These are phyloP conservation scores for Cirrhinus mrigala DNA, from an alignment of 2,797 vertebrate species.

Conservation along the genomic window DNA sequence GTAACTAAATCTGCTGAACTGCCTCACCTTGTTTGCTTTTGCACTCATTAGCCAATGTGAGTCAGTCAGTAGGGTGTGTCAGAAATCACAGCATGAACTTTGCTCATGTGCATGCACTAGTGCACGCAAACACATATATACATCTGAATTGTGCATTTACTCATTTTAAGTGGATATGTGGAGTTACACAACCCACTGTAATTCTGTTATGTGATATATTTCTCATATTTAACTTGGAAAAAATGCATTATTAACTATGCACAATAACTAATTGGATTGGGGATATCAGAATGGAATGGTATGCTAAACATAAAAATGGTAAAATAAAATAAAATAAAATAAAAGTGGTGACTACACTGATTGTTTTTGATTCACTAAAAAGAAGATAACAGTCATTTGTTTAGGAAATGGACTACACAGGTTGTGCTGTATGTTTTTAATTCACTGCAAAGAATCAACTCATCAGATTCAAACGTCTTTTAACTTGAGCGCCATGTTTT, in stretches of 20 bases:
- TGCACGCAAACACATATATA: constrained; percentile 32
- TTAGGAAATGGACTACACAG: not conserved
- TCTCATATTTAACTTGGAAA: not conserved
- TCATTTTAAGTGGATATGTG: not conserved
- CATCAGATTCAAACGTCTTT: not conserved
- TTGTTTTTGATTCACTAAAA: not conserved
- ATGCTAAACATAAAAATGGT: not conserved
- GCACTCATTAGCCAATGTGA: constrained; percentile 46
- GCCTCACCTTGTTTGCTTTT: constrained; percentile 61
- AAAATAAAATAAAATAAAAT: not conserved
- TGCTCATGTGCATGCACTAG: constrained; percentile 17
- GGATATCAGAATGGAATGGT: not conserved
- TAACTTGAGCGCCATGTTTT: not conserved
- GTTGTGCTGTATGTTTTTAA: not conserved
- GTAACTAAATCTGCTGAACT: constrained; percentile 52
- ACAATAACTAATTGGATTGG: not conserved
- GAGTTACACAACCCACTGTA: not conserved
- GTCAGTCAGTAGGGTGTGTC: constrained; percentile 55
- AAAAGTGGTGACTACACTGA: not conserved
- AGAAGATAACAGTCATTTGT: not conserved
- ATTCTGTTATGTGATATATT: not conserved
- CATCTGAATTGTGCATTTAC: not conserved
- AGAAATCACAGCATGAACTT: constrained; percentile 41
- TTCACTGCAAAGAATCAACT: not conserved
- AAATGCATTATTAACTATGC: not conserved